Percentiles rank a stretch among this genome's conserved stretches.
These are phyloP conservation scores for Cygnus olor DNA, from an alignment of 2,797 vertebrate species.

Conservation along the genomic window DNA sequence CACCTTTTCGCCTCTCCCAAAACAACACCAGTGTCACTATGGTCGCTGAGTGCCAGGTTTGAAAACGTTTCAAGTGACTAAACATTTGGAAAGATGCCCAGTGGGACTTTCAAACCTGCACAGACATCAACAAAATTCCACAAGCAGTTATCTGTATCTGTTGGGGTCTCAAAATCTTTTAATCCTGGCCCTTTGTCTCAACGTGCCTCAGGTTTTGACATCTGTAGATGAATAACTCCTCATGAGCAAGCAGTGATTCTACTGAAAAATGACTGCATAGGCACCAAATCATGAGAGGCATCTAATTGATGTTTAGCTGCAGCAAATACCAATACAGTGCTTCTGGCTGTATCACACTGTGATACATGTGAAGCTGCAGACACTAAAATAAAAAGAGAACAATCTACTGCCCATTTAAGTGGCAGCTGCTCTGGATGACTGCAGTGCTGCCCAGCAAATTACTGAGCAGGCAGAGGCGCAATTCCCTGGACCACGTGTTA, in stretches of 20 bases:
- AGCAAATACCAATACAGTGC: not conserved
- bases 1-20: not conserved
- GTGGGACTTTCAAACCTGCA: not conserved
- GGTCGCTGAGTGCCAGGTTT: fast-evolving
- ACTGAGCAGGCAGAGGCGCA: constrained; percentile 46
- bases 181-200: not conserved
- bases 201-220: not conserved
- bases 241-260: fast-evolving
- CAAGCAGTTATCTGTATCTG: not conserved
- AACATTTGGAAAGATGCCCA: not conserved
- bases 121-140: not conserved
- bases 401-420: constrained; percentile 1
- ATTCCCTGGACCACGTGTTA: not conserved
- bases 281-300: not conserved
- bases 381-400: constrained; percentile 43
- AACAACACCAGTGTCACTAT: not conserved
- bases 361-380: not conserved
- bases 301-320: not conserved
- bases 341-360: not conserved
- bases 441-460: constrained; percentile 48
- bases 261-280: not conserved
- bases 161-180: not conserved
- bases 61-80: not conserved
- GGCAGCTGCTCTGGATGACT: constrained; percentile 39
- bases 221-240: not conserved